Evolutionary conservation across 2,113 vertebrate species (phyloP).

Genomic region (Hypocryptadius cinnamomeus): DNA sequence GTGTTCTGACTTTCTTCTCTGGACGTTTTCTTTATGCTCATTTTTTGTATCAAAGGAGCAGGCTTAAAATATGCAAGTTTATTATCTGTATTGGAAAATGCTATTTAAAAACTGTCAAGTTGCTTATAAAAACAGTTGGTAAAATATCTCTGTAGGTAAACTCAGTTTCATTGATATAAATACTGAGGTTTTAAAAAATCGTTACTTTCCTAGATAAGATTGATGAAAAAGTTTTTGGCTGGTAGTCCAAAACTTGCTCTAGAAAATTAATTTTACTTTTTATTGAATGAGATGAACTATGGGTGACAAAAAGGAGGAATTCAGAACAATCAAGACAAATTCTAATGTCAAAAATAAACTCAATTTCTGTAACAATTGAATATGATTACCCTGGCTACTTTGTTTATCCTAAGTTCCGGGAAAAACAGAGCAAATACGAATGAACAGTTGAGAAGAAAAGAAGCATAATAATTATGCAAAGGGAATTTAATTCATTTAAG

Average conservation of each 20-base stretch:
- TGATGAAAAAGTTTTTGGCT: not conserved
- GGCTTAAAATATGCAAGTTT: not conserved
- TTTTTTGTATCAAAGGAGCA: not conserved
- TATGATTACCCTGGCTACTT: not conserved
- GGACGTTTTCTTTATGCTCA: fast-evolving
- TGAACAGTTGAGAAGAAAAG: not conserved
- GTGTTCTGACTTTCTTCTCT: not conserved
- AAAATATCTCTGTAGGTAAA: not conserved
- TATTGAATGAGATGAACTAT: not conserved
- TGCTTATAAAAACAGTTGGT: not conserved
- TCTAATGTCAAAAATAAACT: not conserved
- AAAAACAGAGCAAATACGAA: not conserved
- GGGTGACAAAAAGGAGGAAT: not conserved
- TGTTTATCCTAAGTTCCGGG: not conserved
- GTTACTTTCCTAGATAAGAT: not conserved
- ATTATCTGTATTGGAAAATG: not conserved
- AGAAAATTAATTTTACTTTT: not conserved
- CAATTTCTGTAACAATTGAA: not conserved
- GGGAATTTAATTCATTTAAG: not conserved
- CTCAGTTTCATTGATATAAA: not conserved
- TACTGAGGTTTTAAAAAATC: not conserved
- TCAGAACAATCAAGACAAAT: not conserved
- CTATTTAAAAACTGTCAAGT: not conserved
- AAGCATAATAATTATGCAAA: not conserved
- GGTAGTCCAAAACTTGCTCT: not conserved